Conservation (phyloP, 1,140 invertebrate species). For the Lepidotrigona ventralis region DNA sequence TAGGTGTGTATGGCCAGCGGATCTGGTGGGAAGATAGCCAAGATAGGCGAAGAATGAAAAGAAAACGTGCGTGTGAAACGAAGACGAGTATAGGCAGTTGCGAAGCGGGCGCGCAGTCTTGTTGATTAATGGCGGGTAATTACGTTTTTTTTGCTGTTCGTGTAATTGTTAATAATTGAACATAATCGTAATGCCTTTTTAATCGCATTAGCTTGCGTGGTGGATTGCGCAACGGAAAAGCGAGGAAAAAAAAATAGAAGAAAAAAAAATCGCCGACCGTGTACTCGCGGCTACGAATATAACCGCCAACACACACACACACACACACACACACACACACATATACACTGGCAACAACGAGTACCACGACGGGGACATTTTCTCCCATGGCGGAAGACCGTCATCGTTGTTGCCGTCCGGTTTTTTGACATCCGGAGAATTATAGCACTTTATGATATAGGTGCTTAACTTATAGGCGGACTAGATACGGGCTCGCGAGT, state of each 20-base stretch:
- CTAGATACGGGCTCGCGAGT: background rate
- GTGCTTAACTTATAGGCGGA: background rate
- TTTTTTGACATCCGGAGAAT: slow-evolving; percentile 43
- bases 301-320: too few species aligned
- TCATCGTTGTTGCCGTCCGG: slow-evolving; percentile 34
- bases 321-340: too few species aligned
- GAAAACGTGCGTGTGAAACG: background rate
- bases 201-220: slow-evolving; percentile 70
- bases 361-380: background rate
- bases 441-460: background rate
- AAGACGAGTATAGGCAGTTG: slow-evolving; percentile 5
- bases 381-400: slow-evolving; percentile 45
- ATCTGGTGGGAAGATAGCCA: background rate
- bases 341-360: background rate
- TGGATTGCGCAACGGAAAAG: slow-evolving; percentile 66
- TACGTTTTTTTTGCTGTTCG: slow-evolving; percentile 74
- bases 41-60: background rate
- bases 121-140: slow-evolving; percentile 77
- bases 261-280: slow-evolving; percentile 64
- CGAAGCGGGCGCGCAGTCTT: slow-evolving; percentile 28
- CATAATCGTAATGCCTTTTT: slow-evolving; percentile 76
- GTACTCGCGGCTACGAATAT: slow-evolving; percentile 18
- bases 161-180: slow-evolving; percentile 79
- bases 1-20: background rate
- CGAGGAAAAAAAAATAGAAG: slow-evolving; percentile 48